Evolutionary conservation across 2,888 invertebrate species (phyloP).

Genomic region (Limnephilus marmoratus): DNA sequence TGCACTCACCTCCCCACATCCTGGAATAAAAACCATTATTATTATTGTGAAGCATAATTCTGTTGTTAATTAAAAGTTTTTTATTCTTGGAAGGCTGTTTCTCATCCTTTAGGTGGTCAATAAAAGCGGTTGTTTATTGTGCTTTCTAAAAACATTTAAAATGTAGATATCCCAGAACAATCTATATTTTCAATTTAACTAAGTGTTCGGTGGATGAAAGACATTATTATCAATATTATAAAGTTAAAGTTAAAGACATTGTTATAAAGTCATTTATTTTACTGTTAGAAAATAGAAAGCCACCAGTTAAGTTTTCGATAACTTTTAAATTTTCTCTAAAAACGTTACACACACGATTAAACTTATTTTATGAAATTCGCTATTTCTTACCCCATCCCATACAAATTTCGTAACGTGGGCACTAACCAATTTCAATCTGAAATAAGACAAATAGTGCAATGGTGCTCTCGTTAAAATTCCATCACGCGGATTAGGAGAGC

Average conservation of each 20-base stretch:
- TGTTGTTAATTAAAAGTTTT: too few relatives aligned
- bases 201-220: neutral
- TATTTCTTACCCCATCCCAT: neutral
- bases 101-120: neutral
- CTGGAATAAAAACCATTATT: too few relatives aligned
- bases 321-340: too few relatives aligned
- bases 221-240: neutral
- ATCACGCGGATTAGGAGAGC: slow-evolving; percentile 24
- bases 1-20: too few relatives aligned
- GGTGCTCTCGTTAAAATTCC: slow-evolving; percentile 47
- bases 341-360: too few relatives aligned
- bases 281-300: too few relatives aligned
- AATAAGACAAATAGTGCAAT: slow-evolving; percentile 42
- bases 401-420: neutral
- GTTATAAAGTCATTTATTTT: too few relatives aligned
- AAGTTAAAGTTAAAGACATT: neutral
- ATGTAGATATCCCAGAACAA: neutral
- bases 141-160: too few relatives aligned
- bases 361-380: neutral
- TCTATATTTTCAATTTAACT: neutral
- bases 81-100: neutral
- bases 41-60: too few relatives aligned
- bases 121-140: too few relatives aligned
- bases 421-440: slow-evolving; percentile 16
- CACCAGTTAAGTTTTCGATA: too few relatives aligned